Base-by-base conservation (phyloP, 2,797 vertebrate species). In the Dromococcyx pavoninus region DNA sequence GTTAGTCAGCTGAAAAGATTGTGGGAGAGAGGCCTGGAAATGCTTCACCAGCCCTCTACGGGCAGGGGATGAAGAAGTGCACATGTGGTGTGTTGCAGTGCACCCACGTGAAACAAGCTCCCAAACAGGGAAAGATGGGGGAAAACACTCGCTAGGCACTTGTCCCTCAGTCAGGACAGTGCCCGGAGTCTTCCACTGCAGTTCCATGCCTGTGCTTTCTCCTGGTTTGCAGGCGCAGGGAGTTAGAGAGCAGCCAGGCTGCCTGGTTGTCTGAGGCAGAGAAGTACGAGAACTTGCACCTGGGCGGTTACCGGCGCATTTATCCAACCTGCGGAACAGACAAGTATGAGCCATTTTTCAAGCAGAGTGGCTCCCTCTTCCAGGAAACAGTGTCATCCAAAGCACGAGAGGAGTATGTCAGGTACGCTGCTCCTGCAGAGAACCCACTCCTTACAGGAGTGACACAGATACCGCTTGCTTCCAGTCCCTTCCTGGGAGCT, bases 341-440 rank as follows among this genome's bases (percentile, higher is more conserved):
- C 22, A 97, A 97, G 86, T 98, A 98, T 0, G 73, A 97, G 16
- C 95, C 93, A 0, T 98, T 98, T 86, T 98, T 98, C 90, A 97
- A 97, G 69, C 97, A 98, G 80, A 97, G 96, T 2, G 61, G 97
- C 61, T 97, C 98, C 88, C 96, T 98, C 88, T 98, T 98, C 96
- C 97, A 98, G 93, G 98, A 98, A 77, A 98, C 98, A 0, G 96
- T 75, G 9, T 89, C 98, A 28, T 98, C 98, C 79, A 98, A 93
- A 87, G 98, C 98, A 39, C 97, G 98, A 60, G 98, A 98, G 85
- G 97, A 98, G 85, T 97, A 97, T 24, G 96, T 97, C 95, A 98
- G 98, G 98, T 98, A 97, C 0, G 5, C 24, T 35, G 69, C 72
- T 28, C n/a, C 77, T 22, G n/a, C 0, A 1, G n/a, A 60, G 24